A percentile compares a stretch with the other conserved stretches of the same genome.
Evolutionary conservation across 2,888 invertebrate genomes (phyloP).

Genomic region (Laspeyria flexula): DNA sequence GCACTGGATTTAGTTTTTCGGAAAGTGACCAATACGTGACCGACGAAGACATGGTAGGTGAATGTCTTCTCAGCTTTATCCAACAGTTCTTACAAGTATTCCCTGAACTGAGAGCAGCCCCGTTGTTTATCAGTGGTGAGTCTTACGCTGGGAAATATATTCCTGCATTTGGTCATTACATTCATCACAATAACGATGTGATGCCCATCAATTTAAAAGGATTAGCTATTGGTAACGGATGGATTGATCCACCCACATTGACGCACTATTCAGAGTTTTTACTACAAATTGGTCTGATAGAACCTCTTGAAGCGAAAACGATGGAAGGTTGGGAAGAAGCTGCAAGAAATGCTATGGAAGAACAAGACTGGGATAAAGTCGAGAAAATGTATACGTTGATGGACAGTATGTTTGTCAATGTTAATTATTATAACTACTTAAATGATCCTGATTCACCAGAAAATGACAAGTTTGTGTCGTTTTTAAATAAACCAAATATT

Average conservation of each 20-base stretch:
- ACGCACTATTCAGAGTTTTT: constrained; percentile 30
- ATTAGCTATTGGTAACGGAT: constrained; percentile 37
- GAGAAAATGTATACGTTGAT: neutral
- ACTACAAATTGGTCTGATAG: constrained; percentile 27
- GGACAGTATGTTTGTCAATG: neutral
- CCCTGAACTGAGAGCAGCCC: constrained; percentile 70
- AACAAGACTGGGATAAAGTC: neutral
- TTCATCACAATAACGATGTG: constrained; percentile 31
- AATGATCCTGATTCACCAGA: neutral
- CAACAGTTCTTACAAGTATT: constrained; percentile 85
- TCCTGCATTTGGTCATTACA: constrained; percentile 70
- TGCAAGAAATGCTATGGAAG: constrained; percentile 21
- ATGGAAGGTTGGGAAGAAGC: constrained; percentile 18
- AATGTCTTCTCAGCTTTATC: constrained; percentile 70
- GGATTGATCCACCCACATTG: constrained; percentile 31
- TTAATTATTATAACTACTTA: constrained; percentile 3
- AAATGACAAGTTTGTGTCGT: neutral
- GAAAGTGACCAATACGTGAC: constrained; percentile 27
- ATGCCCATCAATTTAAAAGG: constrained; percentile 49
- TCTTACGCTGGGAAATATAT: constrained; percentile 81
- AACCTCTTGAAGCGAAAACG: constrained; percentile 13
- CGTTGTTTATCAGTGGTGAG: constrained; percentile 86
- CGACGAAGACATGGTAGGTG: constrained; percentile 40
- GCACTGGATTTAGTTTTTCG: constrained; percentile 84
- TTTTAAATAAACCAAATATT: constrained; percentile 23